Conservation (phyloP, 1,140 invertebrate species). For the Drosophila parvula region DNA sequence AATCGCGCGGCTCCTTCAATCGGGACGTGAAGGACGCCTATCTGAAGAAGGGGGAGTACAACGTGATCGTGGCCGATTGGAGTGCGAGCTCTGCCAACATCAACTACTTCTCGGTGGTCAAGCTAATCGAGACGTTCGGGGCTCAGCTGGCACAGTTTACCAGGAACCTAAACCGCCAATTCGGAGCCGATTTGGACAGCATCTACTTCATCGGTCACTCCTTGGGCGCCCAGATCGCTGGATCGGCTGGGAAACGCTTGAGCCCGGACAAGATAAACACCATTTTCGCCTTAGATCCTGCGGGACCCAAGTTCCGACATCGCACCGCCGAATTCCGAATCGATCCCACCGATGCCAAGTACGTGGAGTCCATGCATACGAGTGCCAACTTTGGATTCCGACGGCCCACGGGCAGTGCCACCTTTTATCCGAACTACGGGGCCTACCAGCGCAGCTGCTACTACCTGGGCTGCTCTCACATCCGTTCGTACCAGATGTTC, state of each 20-base stretch:
- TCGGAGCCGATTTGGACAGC: constrained; percentile 71
- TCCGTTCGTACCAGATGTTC: constrained; percentile 86
- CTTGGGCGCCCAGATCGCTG: constrained; percentile 92
- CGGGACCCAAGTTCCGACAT: constrained; percentile 87
- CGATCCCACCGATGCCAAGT: constrained; percentile 87
- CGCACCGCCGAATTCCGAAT: constrained; percentile 86
- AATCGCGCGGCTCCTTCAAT: constrained; percentile 78
- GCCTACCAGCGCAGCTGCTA: constrained; percentile 71
- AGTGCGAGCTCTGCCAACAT: constrained; percentile 85
- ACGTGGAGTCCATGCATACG: constrained; percentile 91
- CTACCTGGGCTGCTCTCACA: constrained; percentile 86
- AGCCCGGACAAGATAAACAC: constrained; percentile 85
- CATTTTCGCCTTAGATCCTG: constrained; percentile 90
- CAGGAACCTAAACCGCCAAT: constrained; percentile 45
- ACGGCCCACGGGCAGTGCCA: constrained; percentile 86
- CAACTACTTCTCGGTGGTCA: constrained; percentile 85
- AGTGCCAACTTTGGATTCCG: constrained; percentile 86
- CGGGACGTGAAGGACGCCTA: constrained; percentile 85
- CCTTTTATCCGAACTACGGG: constrained; percentile 91
- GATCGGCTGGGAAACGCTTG: constrained; percentile 88
- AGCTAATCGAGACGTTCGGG: constrained; percentile 84
- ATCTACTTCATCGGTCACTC: constrained; percentile 93
- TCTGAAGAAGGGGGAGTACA: constrained; percentile 85
- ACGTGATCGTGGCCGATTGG: constrained; percentile 89
- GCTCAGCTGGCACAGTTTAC: constrained; percentile 81